These are phyloP conservation scores for Brachionus koreanus DNA, from an alignment of 1,140 invertebrate species.

Conservation along the genomic window DNA sequence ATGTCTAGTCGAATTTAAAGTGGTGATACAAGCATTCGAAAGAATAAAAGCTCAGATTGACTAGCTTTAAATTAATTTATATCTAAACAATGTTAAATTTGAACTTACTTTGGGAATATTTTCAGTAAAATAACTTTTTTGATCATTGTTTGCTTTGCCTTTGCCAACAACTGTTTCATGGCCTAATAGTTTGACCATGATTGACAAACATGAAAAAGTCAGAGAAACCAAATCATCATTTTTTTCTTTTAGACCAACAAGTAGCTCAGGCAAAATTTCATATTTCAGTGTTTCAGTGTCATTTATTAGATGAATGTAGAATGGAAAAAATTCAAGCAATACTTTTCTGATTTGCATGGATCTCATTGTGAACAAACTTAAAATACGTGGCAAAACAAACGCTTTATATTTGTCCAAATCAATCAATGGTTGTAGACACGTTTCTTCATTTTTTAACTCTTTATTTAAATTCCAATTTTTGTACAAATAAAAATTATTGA, in stretches of 20 bases:
- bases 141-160: background rate
- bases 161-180: slow-evolving; percentile 18
- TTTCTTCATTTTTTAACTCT: background rate
- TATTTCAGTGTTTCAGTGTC: slow-evolving; percentile 16
- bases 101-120: slow-evolving; percentile 39
- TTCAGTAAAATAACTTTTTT: slow-evolving; percentile 26
- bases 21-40: too few relatives aligned
- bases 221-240: slow-evolving; percentile 25
- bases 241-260: slow-evolving; percentile 15
- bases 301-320: slow-evolving; percentile 24
- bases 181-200: slow-evolving; percentile 32
- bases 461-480: slow-evolving; percentile 31
- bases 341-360: slow-evolving; percentile 12
- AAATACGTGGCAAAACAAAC: slow-evolving; percentile 30
- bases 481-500: slow-evolving; percentile 17
- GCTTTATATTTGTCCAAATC: slow-evolving; percentile 38
- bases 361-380: slow-evolving; percentile 15
- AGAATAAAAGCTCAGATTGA: too few relatives aligned
- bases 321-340: slow-evolving; percentile 38
- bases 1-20: too few relatives aligned
- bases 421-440: background rate
- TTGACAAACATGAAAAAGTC: slow-evolving; percentile 12
- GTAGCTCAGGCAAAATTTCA: slow-evolving; percentile 33
- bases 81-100: background rate
- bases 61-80: too few relatives aligned